Evolutionary conservation across 2,113 vertebrate genomes (phyloP).

Genomic region (Hoplias malabaricus): DNA sequence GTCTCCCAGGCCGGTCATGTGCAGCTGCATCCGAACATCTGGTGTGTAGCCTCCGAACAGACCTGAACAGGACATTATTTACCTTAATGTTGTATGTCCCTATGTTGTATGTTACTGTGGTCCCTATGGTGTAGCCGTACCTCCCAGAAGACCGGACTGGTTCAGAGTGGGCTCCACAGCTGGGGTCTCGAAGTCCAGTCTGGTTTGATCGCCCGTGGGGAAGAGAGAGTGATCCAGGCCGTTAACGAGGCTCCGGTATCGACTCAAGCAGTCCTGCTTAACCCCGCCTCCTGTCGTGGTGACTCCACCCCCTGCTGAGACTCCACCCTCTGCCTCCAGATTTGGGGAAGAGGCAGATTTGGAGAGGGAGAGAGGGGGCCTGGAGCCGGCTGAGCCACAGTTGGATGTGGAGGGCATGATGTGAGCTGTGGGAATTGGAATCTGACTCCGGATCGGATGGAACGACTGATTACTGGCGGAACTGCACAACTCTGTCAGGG

Average conservation of each 20-base stretch:
- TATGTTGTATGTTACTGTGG: not conserved
- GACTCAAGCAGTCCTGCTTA: slow-evolving; percentile 57
- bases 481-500: slow-evolving; percentile 80
- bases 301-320: slow-evolving; percentile 42
- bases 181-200: slow-evolving; percentile 84
- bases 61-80: not conserved
- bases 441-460: slow-evolving; percentile 91
- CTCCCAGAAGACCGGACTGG: slow-evolving; percentile 82
- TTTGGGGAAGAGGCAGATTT: slow-evolving; percentile 77
- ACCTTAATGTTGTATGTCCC: no score
- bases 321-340: slow-evolving; percentile 64
- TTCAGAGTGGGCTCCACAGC: slow-evolving; percentile 87
- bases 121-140: not conserved
- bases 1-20: slow-evolving; percentile 66
- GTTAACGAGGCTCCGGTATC: slow-evolving; percentile 77
- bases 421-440: slow-evolving; percentile 94
- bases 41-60: slow-evolving; percentile 77
- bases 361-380: slow-evolving; percentile 72
- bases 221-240: slow-evolving; percentile 80
- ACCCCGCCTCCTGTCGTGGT: slow-evolving; percentile 14
- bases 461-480: slow-evolving; percentile 85
- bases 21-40: slow-evolving; percentile 81
- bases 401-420: slow-evolving; percentile 93
- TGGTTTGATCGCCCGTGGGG: slow-evolving; percentile 73
- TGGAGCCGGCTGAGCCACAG: slow-evolving; percentile 69